These are phyloP conservation scores for Pavo muticus DNA, from an alignment of 2,113 vertebrate genomes.

Conservation along the genomic window DNA sequence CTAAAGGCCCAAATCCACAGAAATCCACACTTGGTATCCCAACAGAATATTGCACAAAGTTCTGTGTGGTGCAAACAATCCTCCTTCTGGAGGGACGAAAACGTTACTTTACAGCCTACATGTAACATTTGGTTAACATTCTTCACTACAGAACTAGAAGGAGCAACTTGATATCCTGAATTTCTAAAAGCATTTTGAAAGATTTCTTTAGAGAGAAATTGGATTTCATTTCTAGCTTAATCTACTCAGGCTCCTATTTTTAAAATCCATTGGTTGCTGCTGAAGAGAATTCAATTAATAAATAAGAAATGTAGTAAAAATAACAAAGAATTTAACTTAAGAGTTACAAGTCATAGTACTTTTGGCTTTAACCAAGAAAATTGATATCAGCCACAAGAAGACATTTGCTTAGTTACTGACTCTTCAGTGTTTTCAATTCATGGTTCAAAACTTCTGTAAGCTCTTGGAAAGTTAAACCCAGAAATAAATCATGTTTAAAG, in stretches of 20 bases:
- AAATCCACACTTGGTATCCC: background rate
- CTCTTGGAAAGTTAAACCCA: conserved; percentile 41
- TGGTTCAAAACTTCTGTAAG: conserved; percentile 29
- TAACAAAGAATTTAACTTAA: conserved; percentile 41
- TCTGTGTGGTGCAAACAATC: background rate
- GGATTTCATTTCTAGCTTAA: conserved; percentile 32
- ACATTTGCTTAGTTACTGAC: conserved; percentile 49
- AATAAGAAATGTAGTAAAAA: conserved; percentile 42
- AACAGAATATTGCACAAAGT: background rate
- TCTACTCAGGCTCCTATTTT: conserved; percentile 13
- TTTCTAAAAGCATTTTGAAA: background rate
- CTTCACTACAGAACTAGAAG: background rate
- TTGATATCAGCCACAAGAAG: conserved; percentile 11
- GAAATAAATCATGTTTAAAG: conserved; percentile 22
- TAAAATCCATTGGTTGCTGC: conserved; percentile 20
- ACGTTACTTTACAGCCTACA: background rate
- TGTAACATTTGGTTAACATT: background rate
- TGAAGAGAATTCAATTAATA: conserved; percentile 50
- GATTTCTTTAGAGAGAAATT: conserved; percentile 2
- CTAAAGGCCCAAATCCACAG: background rate
- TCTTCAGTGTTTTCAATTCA: conserved; percentile 39
- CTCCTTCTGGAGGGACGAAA: background rate
- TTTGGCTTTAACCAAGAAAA: conserved; percentile 60
- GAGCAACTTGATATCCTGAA: background rate
- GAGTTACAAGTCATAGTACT: conserved; percentile 23